Conservation (phyloP, 2,888 invertebrate species). For the Endotricha flammealis region DNA sequence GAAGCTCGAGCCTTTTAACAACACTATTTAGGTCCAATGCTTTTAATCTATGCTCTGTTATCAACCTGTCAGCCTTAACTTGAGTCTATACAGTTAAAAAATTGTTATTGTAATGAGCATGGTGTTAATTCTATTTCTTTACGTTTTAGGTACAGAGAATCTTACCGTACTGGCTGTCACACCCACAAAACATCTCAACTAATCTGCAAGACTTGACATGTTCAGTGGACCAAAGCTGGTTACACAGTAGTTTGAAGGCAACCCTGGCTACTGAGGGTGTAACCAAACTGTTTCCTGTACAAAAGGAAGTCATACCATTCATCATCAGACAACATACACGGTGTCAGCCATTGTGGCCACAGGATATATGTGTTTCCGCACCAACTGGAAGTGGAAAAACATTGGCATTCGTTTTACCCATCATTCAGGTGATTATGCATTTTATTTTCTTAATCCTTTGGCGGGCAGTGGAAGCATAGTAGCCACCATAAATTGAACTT, state of each 20-base stretch:
- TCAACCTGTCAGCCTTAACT: too few species aligned
- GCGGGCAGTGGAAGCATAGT: too few species aligned
- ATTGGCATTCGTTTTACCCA: conserved; percentile 93
- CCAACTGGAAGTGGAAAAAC: conserved; percentile 99
- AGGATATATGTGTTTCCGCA: conserved; percentile 96
- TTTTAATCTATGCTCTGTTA: too few species aligned
- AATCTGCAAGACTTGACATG: conserved; percentile 79
- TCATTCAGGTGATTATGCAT: conserved; percentile 81
- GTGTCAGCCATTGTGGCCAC: conserved; percentile 82
- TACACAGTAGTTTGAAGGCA: conserved; percentile 81
- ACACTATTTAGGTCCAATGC: too few species aligned
- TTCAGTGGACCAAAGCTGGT: conserved; percentile 74
- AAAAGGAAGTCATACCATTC: conserved; percentile 87
- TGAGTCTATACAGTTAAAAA: too few species aligned
- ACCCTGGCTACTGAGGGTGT: conserved; percentile 84
- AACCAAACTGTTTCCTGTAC: conserved; percentile 90
- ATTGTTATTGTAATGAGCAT: too few species aligned
- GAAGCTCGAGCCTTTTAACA: too few species aligned
- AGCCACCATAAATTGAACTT: too few species aligned
- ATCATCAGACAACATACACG: conserved; percentile 81
- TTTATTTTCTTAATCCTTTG: neutral
- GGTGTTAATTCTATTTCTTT: too few species aligned
- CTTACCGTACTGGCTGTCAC: conserved; percentile 91
- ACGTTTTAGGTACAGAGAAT: conserved; percentile 83
- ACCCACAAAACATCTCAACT: conserved; percentile 87